phyloP scores from a whole-genome alignment of 2,888 invertebrate genomes.

The Lottia scabra region DNA sequence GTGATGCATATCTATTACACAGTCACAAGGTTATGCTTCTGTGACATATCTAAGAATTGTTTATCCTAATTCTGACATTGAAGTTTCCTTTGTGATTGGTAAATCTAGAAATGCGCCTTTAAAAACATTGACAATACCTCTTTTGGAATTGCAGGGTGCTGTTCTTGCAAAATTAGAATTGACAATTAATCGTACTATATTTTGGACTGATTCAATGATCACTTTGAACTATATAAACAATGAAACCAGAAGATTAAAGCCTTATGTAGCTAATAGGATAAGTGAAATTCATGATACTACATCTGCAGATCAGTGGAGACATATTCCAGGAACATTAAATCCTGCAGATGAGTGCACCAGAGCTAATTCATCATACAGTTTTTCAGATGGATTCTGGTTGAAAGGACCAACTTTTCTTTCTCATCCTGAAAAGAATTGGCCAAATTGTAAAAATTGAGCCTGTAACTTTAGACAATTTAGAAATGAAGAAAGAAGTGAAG shows the following conservation, averaged over 20 bases:
- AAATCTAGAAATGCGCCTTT: conserved; percentile 27
- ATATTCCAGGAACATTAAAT: conserved; percentile 23
- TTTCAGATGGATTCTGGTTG: conserved; percentile 12
- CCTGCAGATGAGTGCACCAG: conserved; percentile 31
- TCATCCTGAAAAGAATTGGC: neutral
- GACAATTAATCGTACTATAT: conserved; percentile 7
- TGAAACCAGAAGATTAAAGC: conserved; percentile 3
- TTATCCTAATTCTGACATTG: conserved; percentile 9
- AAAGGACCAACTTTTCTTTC: conserved; percentile 2
- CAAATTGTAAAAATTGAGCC: neutral
- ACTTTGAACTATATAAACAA: conserved; percentile 31
- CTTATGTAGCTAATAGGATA: conserved; percentile 32
- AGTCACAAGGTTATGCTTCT: conserved; percentile 2
- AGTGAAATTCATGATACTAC: conserved; percentile 22
- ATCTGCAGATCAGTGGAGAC: conserved; percentile 24
- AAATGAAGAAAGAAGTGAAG: neutral
- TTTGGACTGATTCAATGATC: conserved; percentile 30
- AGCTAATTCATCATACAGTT: conserved; percentile 15
- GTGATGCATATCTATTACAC: too few species aligned
- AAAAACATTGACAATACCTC: conserved; percentile 21
- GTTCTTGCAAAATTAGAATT: conserved; percentile 23
- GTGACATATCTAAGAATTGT: conserved; percentile 17
- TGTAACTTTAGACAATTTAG: neutral
- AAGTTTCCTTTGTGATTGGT: conserved; percentile 20
- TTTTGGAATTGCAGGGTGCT: conserved; percentile 9